Evolutionary conservation across 2,888 invertebrate genomes (phyloP).

Genomic region (Lucinisca nassula): DNA sequence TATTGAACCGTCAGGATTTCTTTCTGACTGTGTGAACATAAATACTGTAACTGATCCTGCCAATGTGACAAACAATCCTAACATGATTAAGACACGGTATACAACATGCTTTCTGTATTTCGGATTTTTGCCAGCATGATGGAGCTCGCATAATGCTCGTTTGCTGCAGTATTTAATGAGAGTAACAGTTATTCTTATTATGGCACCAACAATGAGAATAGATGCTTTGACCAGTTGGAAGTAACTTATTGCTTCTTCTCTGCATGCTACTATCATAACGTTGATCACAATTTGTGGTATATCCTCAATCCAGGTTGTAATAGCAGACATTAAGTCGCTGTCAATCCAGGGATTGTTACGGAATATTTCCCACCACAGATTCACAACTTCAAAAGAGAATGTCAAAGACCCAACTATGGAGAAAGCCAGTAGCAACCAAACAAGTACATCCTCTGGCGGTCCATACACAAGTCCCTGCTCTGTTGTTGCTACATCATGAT

Average conservation of each 20-base stretch:
- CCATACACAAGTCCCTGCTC: slow-evolving; percentile 79
- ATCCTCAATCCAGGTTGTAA: slow-evolving; percentile 77
- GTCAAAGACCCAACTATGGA: slow-evolving; percentile 75
- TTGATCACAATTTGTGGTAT: slow-evolving; percentile 77
- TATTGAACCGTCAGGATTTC: slow-evolving; percentile 75
- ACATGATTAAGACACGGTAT: slow-evolving; percentile 77
- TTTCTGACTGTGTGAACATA: slow-evolving; percentile 79
- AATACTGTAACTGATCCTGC: slow-evolving; percentile 77
- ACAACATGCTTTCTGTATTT: slow-evolving; percentile 73
- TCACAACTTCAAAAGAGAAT: slow-evolving; percentile 70
- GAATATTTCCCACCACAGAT: slow-evolving; percentile 72
- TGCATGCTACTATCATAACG: slow-evolving; percentile 74
- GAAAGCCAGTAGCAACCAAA: slow-evolving; percentile 66
- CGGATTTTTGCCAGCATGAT: slow-evolving; percentile 58
- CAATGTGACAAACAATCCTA: slow-evolving; percentile 77
- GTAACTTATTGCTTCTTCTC: slow-evolving; percentile 78
- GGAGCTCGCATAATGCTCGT: slow-evolving; percentile 59
- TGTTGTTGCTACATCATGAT: slow-evolving; percentile 64
- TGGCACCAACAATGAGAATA: slow-evolving; percentile 74
- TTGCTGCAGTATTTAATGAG: slow-evolving; percentile 74
- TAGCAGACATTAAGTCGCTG: slow-evolving; percentile 68
- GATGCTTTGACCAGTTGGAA: slow-evolving; percentile 78
- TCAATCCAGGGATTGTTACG: slow-evolving; percentile 71
- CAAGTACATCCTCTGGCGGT: slow-evolving; percentile 60
- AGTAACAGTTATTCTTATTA: slow-evolving; percentile 75